Evolutionary conservation across 2,888 invertebrate species (phyloP).

Genomic region (Tanypteryx hageni): DNA sequence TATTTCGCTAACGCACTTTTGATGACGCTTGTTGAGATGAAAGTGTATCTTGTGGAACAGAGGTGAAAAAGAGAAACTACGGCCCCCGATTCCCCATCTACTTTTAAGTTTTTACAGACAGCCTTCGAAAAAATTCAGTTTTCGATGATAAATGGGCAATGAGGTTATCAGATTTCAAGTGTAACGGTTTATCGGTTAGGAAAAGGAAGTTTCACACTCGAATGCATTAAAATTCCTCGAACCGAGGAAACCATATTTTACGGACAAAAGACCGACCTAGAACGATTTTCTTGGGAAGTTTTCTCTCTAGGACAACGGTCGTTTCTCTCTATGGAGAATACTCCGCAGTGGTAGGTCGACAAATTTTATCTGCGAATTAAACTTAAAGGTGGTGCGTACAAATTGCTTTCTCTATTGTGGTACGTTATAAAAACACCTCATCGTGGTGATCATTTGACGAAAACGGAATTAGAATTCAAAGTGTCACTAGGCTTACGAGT

Average conservation of each 20-base stretch:
- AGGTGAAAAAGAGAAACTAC: not conserved
- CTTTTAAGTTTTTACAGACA: not conserved
- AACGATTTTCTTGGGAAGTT: slow-evolving; percentile 15
- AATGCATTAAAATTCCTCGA: not conserved
- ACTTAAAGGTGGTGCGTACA: too few relatives aligned
- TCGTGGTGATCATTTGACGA: too few relatives aligned
- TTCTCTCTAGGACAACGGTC: not conserved
- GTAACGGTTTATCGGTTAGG: slow-evolving; percentile 1
- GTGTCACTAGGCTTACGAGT: too few relatives aligned
- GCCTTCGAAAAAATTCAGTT: not conserved
- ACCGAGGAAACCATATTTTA: slow-evolving; percentile 43
- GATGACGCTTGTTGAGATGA: too few relatives aligned
- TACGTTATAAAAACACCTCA: too few relatives aligned
- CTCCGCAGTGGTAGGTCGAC: too few relatives aligned
- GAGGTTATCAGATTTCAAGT: slow-evolving; percentile 24
- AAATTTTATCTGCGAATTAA: too few relatives aligned
- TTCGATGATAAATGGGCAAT: not conserved
- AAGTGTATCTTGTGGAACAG: not conserved
- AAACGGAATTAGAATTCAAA: too few relatives aligned
- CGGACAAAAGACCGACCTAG: slow-evolving; percentile 22
- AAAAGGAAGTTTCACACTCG: not conserved
- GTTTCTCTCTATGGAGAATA: not conserved
- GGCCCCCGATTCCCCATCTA: not conserved
- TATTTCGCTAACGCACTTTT: too few relatives aligned
- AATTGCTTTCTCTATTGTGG: too few relatives aligned